A percentile compares a stretch with the other conserved stretches of the same genome.
These are phyloP conservation scores for Phrynocephalus versicolor DNA, from an alignment of 2,113 vertebrate genomes.

Conservation along the genomic window DNA sequence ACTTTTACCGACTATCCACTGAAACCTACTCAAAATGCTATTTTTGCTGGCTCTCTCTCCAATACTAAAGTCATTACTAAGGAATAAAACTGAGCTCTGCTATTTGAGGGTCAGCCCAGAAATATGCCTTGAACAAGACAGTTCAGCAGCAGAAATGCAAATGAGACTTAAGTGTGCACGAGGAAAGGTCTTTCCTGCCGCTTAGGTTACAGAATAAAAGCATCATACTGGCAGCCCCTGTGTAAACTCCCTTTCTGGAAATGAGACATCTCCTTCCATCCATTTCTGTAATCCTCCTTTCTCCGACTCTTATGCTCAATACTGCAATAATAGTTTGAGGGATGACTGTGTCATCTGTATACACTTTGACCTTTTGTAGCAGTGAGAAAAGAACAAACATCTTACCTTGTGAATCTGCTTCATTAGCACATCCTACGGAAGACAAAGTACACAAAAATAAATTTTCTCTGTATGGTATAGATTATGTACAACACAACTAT, in stretches of 20 bases:
- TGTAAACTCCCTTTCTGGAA: neutral
- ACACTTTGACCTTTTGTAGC: neutral
- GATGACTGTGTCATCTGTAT: neutral
- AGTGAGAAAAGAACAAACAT: slow-evolving; percentile 18
- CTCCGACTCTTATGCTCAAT: neutral
- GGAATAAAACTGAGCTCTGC: neutral
- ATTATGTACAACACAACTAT: neutral
- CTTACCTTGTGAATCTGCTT: slow-evolving; percentile 99
- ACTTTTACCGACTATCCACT: neutral
- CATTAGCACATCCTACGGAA: slow-evolving; percentile 91
- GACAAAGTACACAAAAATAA: slow-evolving; percentile 31
- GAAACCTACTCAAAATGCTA: neutral
- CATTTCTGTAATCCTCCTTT: neutral
- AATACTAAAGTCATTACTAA: neutral
- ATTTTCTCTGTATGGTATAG: slow-evolving; percentile 36
- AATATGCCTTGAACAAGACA: neutral
- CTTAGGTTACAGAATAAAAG: neutral
- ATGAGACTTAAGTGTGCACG: neutral
- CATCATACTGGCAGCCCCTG: neutral
- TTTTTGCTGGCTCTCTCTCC: neutral
- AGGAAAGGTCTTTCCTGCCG: neutral
- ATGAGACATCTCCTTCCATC: neutral
- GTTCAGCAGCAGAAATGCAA: neutral
- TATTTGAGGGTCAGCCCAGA: neutral
- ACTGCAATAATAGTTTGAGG: neutral